A percentile compares a stretch with the other conserved stretches of the same genome.
These are phyloP conservation scores for Lottia scabra DNA, from an alignment of 2,888 invertebrate genomes.

Conservation along the genomic window DNA sequence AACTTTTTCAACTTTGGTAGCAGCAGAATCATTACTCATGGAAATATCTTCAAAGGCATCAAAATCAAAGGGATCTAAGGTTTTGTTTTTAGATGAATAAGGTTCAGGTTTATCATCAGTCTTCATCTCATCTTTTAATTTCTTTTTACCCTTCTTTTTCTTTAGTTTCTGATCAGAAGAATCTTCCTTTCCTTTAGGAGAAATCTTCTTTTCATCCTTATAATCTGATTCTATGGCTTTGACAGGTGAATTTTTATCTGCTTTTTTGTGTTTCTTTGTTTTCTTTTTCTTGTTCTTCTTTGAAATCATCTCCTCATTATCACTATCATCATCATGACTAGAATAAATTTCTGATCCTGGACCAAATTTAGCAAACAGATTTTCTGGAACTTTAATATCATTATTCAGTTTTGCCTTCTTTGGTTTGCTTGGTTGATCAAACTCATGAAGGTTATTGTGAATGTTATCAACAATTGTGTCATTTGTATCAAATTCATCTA, in stretches of 20 bases:
- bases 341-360: slow-evolving; percentile 10
- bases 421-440: slow-evolving; percentile 7
- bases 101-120: neutral
- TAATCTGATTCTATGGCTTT: neutral
- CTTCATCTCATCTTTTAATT: neutral
- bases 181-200: slow-evolving; percentile 13
- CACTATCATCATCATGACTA: slow-evolving; percentile 16
- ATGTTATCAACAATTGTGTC: neutral
- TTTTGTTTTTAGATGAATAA: slow-evolving; percentile 9
- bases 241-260: slow-evolving; percentile 7
- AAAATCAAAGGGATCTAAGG: neutral
- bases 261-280: slow-evolving; percentile 18
- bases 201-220: slow-evolving; percentile 4
- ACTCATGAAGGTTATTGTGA: neutral
- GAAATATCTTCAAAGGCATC: slow-evolving; percentile 8
- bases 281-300: slow-evolving; percentile 16
- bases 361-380: slow-evolving; percentile 12
- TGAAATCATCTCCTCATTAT: slow-evolving; percentile 6
- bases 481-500: neutral
- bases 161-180: slow-evolving; percentile 15
- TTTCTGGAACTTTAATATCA: slow-evolving; percentile 15
- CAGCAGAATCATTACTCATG: neutral
- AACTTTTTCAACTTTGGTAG: neutral
- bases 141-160: slow-evolving; percentile 18
- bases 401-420: slow-evolving; percentile 22